phyloP scores from a whole-genome alignment of 2,797 vertebrate species.

The Sparus aurata region DNA sequence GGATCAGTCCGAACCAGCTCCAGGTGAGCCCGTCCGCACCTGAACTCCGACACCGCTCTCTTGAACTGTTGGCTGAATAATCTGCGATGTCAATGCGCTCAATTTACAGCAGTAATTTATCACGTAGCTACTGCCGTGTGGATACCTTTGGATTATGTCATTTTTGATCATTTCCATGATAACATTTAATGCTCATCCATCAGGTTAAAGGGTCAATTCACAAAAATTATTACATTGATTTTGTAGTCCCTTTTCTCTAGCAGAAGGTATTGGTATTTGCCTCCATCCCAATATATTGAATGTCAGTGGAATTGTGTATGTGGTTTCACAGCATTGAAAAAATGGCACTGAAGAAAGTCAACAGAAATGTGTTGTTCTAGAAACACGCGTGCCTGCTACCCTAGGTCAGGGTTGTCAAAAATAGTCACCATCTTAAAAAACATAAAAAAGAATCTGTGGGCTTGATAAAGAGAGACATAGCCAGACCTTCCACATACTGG shows the following conservation, averaged over 20 bases:
- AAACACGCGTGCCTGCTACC: background rate
- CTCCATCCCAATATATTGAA: background rate
- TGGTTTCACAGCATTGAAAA: background rate
- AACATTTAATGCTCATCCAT: background rate
- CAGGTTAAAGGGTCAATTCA: background rate
- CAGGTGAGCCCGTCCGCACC: background rate
- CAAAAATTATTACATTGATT: background rate
- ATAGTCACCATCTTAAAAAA: no score
- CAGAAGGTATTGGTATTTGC: no score
- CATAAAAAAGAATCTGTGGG: no score
- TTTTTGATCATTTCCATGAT: background rate
- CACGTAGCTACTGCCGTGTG: background rate
- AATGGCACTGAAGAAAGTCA: no score
- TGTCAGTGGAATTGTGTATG: background rate
- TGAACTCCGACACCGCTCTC: background rate
- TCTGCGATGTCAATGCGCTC: no score
- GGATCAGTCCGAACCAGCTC: background rate
- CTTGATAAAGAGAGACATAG: no score
- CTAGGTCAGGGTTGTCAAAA: background rate
- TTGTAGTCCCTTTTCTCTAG: background rate
- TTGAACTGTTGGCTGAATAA: background rate
- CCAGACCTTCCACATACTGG: no score
- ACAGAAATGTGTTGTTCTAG: background rate
- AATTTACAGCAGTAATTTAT: background rate
- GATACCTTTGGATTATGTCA: background rate